Conservation (phyloP, 2,888 invertebrate genomes). For the Drosophila helvetica region DNA sequence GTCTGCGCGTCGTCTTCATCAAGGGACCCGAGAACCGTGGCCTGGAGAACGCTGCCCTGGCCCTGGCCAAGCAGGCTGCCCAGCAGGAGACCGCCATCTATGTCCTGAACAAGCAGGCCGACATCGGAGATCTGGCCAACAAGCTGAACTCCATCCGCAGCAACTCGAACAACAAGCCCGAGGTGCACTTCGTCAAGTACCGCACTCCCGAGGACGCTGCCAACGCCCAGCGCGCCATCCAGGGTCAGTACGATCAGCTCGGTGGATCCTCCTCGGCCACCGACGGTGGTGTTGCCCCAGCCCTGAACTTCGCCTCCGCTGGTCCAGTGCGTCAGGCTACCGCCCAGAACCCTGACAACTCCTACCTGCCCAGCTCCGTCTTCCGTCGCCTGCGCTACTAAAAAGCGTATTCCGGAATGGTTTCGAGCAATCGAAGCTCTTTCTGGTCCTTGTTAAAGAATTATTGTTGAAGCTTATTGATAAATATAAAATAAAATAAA, state of each 20-base stretch:
- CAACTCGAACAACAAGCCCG: slow-evolving; percentile 73
- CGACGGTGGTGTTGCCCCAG: slow-evolving; percentile 72
- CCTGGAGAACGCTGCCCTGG: slow-evolving; percentile 71
- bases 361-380: slow-evolving; percentile 75
- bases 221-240: slow-evolving; percentile 73
- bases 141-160: slow-evolving; percentile 67
- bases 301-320: slow-evolving; percentile 73
- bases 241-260: slow-evolving; percentile 68
- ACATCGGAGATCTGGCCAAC: slow-evolving; percentile 68
- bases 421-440: slow-evolving; percentile 16
- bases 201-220: slow-evolving; percentile 74
- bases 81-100: slow-evolving; percentile 76
- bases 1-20: slow-evolving; percentile 74
- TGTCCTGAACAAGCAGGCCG: slow-evolving; percentile 75
- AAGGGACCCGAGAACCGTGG: slow-evolving; percentile 78
- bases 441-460: slow-evolving; percentile 57
- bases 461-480: slow-evolving; percentile 46
- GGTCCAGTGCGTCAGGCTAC: slow-evolving; percentile 56
- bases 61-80: slow-evolving; percentile 74
- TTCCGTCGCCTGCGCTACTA: slow-evolving; percentile 70
- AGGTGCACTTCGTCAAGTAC: slow-evolving; percentile 80
- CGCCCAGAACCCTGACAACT: slow-evolving; percentile 60
- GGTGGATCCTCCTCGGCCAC: slow-evolving; percentile 58
- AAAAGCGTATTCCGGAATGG: slow-evolving; percentile 20
- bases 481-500: slow-evolving; percentile 17